Conservation (phyloP, 2,888 invertebrate species). For the Luperina testacea region DNA sequence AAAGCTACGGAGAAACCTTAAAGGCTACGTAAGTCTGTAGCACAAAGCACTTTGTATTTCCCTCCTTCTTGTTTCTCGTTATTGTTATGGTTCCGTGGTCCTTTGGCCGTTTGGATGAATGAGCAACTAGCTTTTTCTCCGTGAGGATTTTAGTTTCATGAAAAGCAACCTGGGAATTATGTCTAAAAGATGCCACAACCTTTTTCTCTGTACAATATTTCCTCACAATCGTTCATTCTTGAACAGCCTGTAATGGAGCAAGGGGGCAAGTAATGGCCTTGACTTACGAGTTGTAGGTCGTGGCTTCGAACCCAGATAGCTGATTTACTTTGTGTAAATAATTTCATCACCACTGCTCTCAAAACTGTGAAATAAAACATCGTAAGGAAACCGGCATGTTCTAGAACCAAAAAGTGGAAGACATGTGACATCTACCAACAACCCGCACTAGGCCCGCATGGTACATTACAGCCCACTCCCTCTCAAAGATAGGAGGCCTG, state of each 20-base stretch:
- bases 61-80: constrained; percentile 28
- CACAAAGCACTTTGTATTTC: constrained; percentile 41
- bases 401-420: neutral
- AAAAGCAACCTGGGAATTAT: neutral
- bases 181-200: neutral
- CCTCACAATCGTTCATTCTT: neutral
- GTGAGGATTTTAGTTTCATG: constrained; percentile 12
- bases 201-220: neutral
- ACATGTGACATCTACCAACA: neutral
- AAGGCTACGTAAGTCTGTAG: constrained; percentile 50
- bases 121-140: neutral
- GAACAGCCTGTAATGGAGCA: neutral
- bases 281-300: neutral
- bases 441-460: neutral
- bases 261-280: neutral
- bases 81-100: constrained; percentile 26
- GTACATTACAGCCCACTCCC: neutral
- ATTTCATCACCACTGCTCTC: neutral
- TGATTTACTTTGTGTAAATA: neutral
- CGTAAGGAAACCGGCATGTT: neutral
- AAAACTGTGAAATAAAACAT: neutral
- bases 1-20: constrained; percentile 49
- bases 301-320: neutral
- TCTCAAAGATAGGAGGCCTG: neutral
- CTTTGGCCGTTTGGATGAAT: constrained; percentile 19